Percentiles rank a stretch among this genome's conserved stretches.
Evolutionary conservation across 2,888 invertebrate genomes (phyloP).

Genomic region (Nasonia oneida): DNA sequence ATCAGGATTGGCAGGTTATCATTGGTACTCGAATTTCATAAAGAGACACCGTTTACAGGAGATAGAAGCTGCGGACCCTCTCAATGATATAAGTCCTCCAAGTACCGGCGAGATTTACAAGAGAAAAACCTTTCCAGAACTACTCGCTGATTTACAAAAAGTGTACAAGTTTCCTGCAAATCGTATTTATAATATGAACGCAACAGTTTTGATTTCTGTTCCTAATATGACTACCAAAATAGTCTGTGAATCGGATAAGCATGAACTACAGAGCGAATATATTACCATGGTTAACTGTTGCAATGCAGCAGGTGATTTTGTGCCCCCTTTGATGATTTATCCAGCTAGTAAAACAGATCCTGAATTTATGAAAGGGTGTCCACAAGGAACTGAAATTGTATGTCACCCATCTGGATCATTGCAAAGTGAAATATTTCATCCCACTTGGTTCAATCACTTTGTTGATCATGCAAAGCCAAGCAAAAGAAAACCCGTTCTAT

Average conservation of each 20-base stretch:
- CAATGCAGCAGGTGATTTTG: slow-evolving; percentile 65
- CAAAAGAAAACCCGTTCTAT: not conserved
- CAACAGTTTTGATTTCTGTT: slow-evolving; percentile 14
- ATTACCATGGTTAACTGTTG: slow-evolving; percentile 60
- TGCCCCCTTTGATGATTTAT: slow-evolving; percentile 69
- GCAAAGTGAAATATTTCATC: slow-evolving; percentile 39
- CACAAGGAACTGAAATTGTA: slow-evolving; percentile 32
- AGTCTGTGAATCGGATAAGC: not conserved
- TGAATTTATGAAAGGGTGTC: slow-evolving; percentile 39
- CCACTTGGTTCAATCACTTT: slow-evolving; percentile 39
- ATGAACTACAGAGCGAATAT: not conserved
- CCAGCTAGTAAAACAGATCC: slow-evolving; percentile 62
- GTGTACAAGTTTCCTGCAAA: slow-evolving; percentile 4
- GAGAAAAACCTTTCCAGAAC: slow-evolving; percentile 1
- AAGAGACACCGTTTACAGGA: not conserved
- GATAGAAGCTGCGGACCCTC: not conserved
- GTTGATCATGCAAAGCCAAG: slow-evolving; percentile 30
- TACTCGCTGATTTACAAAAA: not conserved
- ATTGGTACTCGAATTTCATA: not conserved
- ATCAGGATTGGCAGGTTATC: not conserved
- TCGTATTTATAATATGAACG: slow-evolving; percentile 23
- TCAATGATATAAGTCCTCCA: not conserved
- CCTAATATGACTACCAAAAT: slow-evolving; percentile 12
- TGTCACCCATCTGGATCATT: slow-evolving; percentile 44
- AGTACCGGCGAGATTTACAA: not conserved